phyloP scores from a whole-genome alignment of 2,797 vertebrate species.

The Argentina silus region DNA sequence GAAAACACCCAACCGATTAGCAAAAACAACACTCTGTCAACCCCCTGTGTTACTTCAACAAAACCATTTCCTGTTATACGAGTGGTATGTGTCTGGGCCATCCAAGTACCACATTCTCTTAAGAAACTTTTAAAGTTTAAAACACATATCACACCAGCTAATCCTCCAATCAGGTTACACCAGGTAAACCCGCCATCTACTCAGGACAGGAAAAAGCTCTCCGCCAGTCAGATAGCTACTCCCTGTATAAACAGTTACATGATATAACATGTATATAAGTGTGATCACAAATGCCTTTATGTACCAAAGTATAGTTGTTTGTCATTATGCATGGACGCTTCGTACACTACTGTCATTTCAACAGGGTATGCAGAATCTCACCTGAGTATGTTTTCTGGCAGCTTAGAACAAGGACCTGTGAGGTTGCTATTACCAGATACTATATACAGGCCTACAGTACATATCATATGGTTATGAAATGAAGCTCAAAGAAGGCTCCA shows the following conservation, averaged over 20 bases:
- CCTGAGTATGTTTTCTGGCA: background rate
- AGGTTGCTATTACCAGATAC: no score
- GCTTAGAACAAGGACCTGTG: background rate
- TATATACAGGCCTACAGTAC: no score
- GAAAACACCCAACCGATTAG: background rate
- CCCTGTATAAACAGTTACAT: background rate
- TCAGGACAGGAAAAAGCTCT: background rate
- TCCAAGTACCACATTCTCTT: no score
- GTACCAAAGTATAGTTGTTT: slow-evolving; percentile 3
- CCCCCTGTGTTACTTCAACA: no score
- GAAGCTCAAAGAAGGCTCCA: no score
- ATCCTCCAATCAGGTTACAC: slow-evolving; percentile 4
- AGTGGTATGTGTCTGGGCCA: no score
- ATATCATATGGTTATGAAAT: no score
- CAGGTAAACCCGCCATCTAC: background rate
- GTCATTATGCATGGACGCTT: slow-evolving; percentile 8
- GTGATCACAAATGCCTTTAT: background rate
- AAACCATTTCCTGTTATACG: no score
- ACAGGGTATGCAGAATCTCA: background rate
- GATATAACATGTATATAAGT: background rate
- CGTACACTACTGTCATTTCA: background rate
- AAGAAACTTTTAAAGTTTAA: background rate
- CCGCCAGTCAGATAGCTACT: background rate
- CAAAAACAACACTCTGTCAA: background rate
- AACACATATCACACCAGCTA: background rate